Evolutionary conservation across 2,797 vertebrate genomes (phyloP).

Genomic region (Columba guinea): DNA sequence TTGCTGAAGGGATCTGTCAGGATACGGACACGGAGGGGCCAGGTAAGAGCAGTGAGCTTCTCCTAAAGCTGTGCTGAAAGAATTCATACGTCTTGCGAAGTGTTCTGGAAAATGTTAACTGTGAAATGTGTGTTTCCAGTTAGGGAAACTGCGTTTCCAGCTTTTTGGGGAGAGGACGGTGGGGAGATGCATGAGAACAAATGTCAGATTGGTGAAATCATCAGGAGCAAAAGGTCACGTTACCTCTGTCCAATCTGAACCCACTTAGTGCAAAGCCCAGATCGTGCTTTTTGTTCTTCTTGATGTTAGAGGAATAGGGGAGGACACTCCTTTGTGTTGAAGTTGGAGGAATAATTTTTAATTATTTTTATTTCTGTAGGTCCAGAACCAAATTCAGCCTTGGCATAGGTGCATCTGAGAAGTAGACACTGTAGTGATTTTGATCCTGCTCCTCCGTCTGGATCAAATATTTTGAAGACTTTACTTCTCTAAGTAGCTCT

Average conservation of each 20-base stretch:
- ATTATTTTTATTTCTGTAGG: background rate
- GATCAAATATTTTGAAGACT: background rate
- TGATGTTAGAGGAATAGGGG: background rate
- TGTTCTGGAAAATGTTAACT: background rate
- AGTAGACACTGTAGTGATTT: background rate
- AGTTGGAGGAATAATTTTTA: background rate
- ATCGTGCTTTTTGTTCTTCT: background rate
- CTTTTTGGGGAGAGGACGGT: background rate
- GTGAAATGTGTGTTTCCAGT: background rate
- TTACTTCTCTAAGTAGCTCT: background rate
- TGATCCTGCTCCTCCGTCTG: background rate
- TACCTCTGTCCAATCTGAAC: background rate
- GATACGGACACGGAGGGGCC: background rate
- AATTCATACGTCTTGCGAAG: background rate
- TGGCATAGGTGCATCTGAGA: background rate
- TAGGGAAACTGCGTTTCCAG: background rate
- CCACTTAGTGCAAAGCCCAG: background rate
- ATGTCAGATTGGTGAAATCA: background rate
- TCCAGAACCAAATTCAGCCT: background rate
- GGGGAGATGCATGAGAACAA: background rate
- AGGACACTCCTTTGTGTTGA: background rate
- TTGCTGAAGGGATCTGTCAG: background rate
- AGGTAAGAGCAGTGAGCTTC: conserved; percentile 10
- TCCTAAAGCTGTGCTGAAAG: background rate
- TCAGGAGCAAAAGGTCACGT: background rate